Base-by-base conservation (phyloP, 2,113 vertebrate species). In the Pachypanchax playfairii region DNA sequence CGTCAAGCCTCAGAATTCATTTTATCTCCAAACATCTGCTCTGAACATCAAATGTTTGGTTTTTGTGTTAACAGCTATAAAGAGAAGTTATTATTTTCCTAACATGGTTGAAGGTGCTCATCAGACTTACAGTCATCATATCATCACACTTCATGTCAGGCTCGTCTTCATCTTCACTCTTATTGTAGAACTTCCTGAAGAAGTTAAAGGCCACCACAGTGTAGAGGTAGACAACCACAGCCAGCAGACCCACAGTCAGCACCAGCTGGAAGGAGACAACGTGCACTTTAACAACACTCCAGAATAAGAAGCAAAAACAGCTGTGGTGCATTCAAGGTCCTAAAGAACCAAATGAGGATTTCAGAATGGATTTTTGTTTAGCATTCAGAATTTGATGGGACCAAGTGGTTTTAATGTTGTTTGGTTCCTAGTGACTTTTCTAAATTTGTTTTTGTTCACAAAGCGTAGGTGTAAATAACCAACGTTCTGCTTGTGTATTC, bases 131-230 rank as follows among this genome's bases (percentile, higher is more conserved):
- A 28, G 96, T 98, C 97, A 99, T 98, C 97, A 99, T 99, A 68
- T 99, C 97, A 0, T 99, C 95, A 54, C 97, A 99, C 75, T 99
- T 99, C 97, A 98, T 98, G 77, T 99, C 97, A 0, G 97, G 96
- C 68, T 94, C 94, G 1, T 97, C 96, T 18, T 98, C 96, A 7
- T 98, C 96, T 76, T 98, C 96, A 0, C 97, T 97, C 85, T 98
- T 98, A 77, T 99, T 99, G 92, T 99, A 99, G 92, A 99, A 99
- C 85, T 97, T 98, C 53, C 97, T 94, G 90, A 99, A 99, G 91
- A 99, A 99, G 91, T 99, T 98, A 88, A 99, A 99, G 1, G 97
- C 96, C 83, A 99, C 97, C 66, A 99, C 97, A 0, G 96, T 98
- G 84, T 99, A 99, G 47, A 99, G 95, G 55, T 99, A 99, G 18